Base-by-base conservation (phyloP, 2,888 invertebrate species). In the Oscheius sp. region DNA sequence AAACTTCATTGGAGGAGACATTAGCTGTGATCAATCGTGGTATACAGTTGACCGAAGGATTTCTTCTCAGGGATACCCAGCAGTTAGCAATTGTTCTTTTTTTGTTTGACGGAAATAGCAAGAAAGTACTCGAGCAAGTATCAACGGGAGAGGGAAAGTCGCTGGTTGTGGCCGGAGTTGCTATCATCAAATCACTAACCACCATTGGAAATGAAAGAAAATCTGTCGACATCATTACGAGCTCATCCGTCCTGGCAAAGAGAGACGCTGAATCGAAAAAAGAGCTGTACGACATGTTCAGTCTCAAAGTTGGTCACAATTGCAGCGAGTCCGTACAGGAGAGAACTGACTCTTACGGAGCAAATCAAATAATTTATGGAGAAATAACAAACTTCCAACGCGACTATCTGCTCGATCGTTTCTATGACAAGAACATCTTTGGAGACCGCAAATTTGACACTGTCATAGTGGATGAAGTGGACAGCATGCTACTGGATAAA, bases 401-500 rank as follows among this genome's bases (percentile, higher is more conserved):
- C 2, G 89, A 90, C 75, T 73, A 84, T 78, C 79, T 89, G 10
- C 74, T 87, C 5, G 87, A 89, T 53, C 79, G 79, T 10, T 90
- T 90, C 70, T 89, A 89, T 74, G 83, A 80, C 0, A 81, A 88
- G 74, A 87, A 87, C 47, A 87, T 88, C 13, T 68, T 85, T 53
- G 85, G 87, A 4, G 81, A 84, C 33, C 82, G 88, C 37, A 77
- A 71, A 7, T 87, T 86, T 42, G 42, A 42, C 11, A 83, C 79
- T 29, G 87, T 90, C 0, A 87, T 90, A 9, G 84, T 90, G 2
- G 90, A 90, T 76, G 90, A 90, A 83, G 90, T 90, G 0, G 90
- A 90, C 76, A 89, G 88, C 75, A 90, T 90, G 90, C 74, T 90
- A 48, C 82, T 90, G 2, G 90, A 90, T 79, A 90, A 90, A 60